Conservation (phyloP, 2,888 invertebrate genomes). For the Athetis lepigone region DNA sequence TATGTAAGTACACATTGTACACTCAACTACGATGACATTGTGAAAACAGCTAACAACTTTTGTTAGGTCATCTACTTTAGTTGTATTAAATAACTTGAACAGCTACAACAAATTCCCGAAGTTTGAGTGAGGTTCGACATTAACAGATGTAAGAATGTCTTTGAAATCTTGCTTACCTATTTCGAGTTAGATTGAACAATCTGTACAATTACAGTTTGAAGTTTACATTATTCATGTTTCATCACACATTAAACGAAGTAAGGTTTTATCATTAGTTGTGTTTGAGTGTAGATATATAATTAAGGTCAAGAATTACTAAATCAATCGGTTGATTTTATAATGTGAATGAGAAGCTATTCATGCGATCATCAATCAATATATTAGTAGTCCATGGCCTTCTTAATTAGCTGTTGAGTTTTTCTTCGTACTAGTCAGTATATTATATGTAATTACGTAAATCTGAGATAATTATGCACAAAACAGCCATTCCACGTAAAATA, state of each 20-base stretch:
- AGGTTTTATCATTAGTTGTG: slow-evolving; percentile 15
- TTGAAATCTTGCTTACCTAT: slow-evolving; percentile 17
- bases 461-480: background rate
- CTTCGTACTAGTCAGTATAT: background rate
- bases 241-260: slow-evolving; percentile 2
- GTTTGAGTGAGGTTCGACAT: slow-evolving; percentile 49
- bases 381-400: slow-evolving; percentile 10
- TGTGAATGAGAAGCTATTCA: slow-evolving; percentile 8
- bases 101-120: slow-evolving; percentile 36
- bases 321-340: slow-evolving; percentile 7
- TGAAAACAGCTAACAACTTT: slow-evolving; percentile 32
- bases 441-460: background rate
- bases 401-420: slow-evolving; percentile 9
- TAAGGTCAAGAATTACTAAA: slow-evolving; percentile 19
- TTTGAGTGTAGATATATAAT: slow-evolving; percentile 6
- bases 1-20: too few species aligned
- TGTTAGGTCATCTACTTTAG: slow-evolving; percentile 14
- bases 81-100: slow-evolving; percentile 25
- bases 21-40: slow-evolving; percentile 24
- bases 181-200: slow-evolving; percentile 16
- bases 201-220: slow-evolving; percentile 23
- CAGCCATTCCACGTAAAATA: background rate
- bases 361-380: slow-evolving; percentile 27
- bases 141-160: slow-evolving; percentile 41
- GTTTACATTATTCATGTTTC: slow-evolving; percentile 33